Evolutionary conservation across 2,113 vertebrate genomes (phyloP), one percentile per base, ranked within the genome.

Genomic region (Narcine bancroftii): DNA sequence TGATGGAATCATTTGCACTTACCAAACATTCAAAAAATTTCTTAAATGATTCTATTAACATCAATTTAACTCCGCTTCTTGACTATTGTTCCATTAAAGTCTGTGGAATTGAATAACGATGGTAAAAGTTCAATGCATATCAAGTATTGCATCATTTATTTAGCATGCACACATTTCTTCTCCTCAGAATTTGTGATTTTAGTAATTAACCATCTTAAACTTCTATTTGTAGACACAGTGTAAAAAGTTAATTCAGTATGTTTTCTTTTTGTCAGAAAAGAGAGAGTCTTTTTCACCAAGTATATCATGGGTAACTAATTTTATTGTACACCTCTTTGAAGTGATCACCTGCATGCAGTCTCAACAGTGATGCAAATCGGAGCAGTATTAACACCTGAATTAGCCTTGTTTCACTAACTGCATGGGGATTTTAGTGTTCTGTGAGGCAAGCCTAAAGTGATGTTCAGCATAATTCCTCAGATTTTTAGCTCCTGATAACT

Each of bases 221-320:
- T 45, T 91, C 89, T 45, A 45, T 42, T 39, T 91, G 39, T 69
- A 10, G 4, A 26, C 42, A 17, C 7, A 63, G 83, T 91, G 39
- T 69, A 42, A 69, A 69, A 91, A 29, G 26, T 69, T 66, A 65
- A 87, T 87, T 63, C 33, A 9, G 81, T 60, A 36, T 91, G 89
- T 91, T 96, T 95, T 94, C 95, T 95, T 95, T 95, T 95, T 93
- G 95, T 95, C 96, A 98, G 97, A 96, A 97, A 96, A 95, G 97
- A 98, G 95, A 97, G 96, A 96, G 98, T 98, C 95, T 95, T 96
- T 92, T 98, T 99, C 95, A 97, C 97, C 93, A 95, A 97, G 92
- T 96, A 97, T 95, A 96, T 97, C 95, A 95, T 97, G 96, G 97
- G 98, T 98, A 98, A 98, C 95, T 96, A 94, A 94, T 94, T 94